These are phyloP conservation scores for Unio pictorum DNA, from an alignment of 2,888 invertebrate genomes.

Conservation along the genomic window DNA sequence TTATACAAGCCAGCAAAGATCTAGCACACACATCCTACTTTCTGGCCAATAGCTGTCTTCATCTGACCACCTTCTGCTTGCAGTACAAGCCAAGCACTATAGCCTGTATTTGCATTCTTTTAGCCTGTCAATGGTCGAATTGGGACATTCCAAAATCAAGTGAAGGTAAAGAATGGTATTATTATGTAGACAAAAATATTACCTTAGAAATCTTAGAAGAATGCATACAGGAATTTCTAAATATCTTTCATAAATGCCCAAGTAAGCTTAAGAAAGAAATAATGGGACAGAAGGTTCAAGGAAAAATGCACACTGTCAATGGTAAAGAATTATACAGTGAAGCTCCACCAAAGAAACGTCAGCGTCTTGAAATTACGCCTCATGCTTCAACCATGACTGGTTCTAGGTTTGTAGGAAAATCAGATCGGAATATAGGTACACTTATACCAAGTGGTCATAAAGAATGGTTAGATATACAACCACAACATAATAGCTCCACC, in stretches of 20 bases:
- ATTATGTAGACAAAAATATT: constrained; percentile 92
- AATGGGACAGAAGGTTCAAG: constrained; percentile 73
- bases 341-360: constrained; percentile 7
- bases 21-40: constrained; percentile 98
- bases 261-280: constrained; percentile 91
- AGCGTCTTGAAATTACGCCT: constrained; percentile 2
- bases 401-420: no score
- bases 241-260: constrained; percentile 93
- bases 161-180: constrained; percentile 95
- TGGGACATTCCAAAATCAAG: constrained; percentile 97
- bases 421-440: no score
- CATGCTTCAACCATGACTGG: no score
- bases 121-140: constrained; percentile 98
- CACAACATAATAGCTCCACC: no score
- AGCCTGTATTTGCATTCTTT: constrained; percentile 97
- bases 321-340: constrained; percentile 2
- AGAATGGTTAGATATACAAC: no score
- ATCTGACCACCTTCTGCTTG: constrained; percentile 97
- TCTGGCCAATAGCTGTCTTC: constrained; percentile 98
- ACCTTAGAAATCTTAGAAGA: constrained; percentile 86
- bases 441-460: no score
- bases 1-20: constrained; percentile 87
- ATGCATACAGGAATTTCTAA: constrained; percentile 82
- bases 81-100: constrained; percentile 97
- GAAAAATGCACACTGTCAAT: background rate